Percentiles rank a stretch among this genome's conserved stretches.
phyloP scores from a whole-genome alignment of 2,797 vertebrate genomes.

The Pempheris klunzingeri region DNA sequence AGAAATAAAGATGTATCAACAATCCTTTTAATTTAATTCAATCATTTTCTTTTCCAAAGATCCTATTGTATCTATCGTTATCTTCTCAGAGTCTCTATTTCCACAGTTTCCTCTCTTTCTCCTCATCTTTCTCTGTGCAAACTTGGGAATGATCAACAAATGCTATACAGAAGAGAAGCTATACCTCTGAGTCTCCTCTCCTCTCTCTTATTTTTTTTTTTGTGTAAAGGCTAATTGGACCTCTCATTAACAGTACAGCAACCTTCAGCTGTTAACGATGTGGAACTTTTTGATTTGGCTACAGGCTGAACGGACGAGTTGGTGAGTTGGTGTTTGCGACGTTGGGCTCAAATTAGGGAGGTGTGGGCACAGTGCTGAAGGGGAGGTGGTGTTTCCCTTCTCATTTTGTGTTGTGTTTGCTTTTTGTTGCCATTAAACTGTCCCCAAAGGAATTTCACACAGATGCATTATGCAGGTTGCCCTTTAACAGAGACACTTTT shows the following conservation, averaged over 20 bases:
- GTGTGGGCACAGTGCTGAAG: slow-evolving; percentile 31
- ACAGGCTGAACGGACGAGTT: slow-evolving; percentile 60
- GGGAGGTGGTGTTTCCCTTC: slow-evolving; percentile 25
- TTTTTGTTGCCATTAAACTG: slow-evolving; percentile 51
- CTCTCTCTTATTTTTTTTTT: slow-evolving; percentile 59
- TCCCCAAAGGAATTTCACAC: slow-evolving; percentile 43
- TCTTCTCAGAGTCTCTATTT: no score
- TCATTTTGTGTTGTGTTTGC: slow-evolving; percentile 61
- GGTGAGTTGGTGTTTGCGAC: slow-evolving; percentile 38
- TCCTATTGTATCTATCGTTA: no score
- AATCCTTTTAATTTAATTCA: no score
- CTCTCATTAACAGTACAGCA: slow-evolving; percentile 82
- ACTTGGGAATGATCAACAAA: slow-evolving; percentile 69
- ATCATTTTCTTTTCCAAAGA: no score
- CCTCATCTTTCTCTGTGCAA: neutral
- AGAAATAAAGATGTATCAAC: neutral
- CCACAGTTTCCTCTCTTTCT: no score
- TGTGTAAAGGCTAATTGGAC: slow-evolving; percentile 79
- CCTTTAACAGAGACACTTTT: slow-evolving; percentile 51
- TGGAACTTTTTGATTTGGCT: slow-evolving; percentile 83
- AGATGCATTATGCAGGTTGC: slow-evolving; percentile 56
- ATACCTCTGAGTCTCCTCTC: slow-evolving; percentile 49
- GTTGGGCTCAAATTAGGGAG: slow-evolving; percentile 60
- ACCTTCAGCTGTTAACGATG: slow-evolving; percentile 82
- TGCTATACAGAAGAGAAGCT: slow-evolving; percentile 56